A percentile compares a stretch with the other conserved stretches of the same genome.
These are phyloP conservation scores for Chaetorhynchus papuensis DNA, from an alignment of 2,113 vertebrate species.

Conservation along the genomic window DNA sequence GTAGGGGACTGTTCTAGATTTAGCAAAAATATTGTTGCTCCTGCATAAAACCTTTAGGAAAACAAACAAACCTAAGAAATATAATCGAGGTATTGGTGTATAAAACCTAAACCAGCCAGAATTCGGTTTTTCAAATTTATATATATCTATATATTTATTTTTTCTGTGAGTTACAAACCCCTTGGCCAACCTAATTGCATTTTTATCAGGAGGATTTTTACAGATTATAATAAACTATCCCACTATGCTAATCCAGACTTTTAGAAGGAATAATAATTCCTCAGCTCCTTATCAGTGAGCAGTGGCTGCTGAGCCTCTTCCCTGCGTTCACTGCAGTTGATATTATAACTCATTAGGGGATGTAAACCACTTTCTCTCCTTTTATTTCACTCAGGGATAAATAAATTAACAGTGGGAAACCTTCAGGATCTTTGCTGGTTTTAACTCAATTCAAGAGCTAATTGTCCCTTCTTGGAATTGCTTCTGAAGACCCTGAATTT, in stretches of 20 bases:
- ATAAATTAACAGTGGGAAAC: background rate
- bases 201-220: conserved; percentile 22
- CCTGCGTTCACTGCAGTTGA: background rate
- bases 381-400: background rate
- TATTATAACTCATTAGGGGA: background rate
- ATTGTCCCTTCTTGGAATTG: background rate
- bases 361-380: background rate
- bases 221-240: conserved; percentile 11
- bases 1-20: background rate
- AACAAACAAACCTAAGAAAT: background rate
- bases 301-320: background rate
- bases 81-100: background rate
- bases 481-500: background rate
- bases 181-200: background rate
- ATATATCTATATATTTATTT: background rate
- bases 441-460: background rate
- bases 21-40: background rate
- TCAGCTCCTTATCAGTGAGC: background rate
- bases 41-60: background rate
- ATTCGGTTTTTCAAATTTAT: background rate
- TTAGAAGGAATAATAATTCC: background rate
- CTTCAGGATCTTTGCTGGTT: background rate
- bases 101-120: background rate
- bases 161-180: background rate
- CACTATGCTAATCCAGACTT: background rate